phyloP scores from a whole-genome alignment of 2,797 vertebrate species.

The Paramormyrops hopkinsi region DNA sequence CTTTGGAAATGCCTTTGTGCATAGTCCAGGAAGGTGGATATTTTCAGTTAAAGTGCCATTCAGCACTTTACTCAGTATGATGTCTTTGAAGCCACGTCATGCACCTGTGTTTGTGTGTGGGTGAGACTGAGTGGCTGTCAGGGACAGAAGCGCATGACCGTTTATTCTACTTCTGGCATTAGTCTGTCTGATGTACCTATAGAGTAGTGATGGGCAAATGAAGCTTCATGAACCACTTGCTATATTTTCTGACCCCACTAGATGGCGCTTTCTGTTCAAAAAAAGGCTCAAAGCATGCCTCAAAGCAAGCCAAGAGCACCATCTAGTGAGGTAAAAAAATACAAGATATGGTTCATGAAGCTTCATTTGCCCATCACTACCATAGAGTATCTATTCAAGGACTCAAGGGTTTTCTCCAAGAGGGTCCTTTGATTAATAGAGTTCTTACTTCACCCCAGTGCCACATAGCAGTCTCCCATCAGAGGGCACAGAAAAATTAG shows the following conservation, averaged over 20 bases:
- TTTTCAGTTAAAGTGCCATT: conserved; percentile 28
- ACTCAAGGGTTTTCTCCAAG: background rate
- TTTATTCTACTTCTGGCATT: background rate
- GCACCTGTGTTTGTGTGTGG: conserved; percentile 28
- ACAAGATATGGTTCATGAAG: background rate
- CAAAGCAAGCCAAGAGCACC: background rate
- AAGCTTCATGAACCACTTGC: background rate
- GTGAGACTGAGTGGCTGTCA: conserved; percentile 15
- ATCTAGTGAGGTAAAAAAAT: background rate
- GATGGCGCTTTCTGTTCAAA: background rate
- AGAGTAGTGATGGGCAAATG: background rate
- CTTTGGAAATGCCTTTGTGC: conserved; percentile 53
- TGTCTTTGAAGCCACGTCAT: background rate
- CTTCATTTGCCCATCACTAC: background rate
- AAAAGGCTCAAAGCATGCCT: background rate
- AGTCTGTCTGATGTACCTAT: background rate
- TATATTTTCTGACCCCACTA: background rate
- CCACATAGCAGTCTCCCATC: conserved; percentile 8
- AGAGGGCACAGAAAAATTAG: background rate
- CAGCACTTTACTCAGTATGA: background rate
- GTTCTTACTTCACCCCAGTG: background rate
- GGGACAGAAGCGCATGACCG: background rate
- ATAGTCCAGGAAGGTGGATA: conserved; percentile 39
- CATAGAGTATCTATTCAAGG: background rate
- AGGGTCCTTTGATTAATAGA: background rate